Evolutionary conservation across 1,140 invertebrate species (phyloP).

Genomic region (Cydia amplana): DNA sequence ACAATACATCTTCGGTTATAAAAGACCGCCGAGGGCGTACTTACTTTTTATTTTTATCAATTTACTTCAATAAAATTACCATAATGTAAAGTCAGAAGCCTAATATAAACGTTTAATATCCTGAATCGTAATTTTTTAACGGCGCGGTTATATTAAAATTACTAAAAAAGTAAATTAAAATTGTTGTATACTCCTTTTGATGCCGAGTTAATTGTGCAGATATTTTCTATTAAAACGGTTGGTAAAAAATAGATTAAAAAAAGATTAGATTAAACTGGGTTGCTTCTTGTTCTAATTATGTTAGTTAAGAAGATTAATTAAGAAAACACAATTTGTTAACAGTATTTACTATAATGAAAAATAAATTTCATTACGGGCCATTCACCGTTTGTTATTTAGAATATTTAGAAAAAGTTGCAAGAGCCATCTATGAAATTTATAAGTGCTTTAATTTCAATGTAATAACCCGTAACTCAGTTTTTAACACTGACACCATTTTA

Average conservation of each 20-base stretch:
- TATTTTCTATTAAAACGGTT: slow-evolving; percentile 5
- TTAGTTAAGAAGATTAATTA: too few relatives aligned
- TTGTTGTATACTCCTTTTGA: slow-evolving; percentile 11
- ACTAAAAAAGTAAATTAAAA: slow-evolving; percentile 10
- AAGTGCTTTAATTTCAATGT: too few relatives aligned
- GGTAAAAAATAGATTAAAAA: background rate
- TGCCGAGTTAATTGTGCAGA: background rate
- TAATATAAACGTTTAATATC: slow-evolving; percentile 27
- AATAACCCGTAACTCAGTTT: too few relatives aligned
- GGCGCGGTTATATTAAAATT: slow-evolving; percentile 17
- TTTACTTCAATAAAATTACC: slow-evolving; percentile 18
- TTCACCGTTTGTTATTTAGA: too few relatives aligned
- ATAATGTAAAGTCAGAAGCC: background rate
- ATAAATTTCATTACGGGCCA: too few relatives aligned
- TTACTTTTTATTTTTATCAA: background rate
- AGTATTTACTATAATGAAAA: too few relatives aligned
- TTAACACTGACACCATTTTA: too few relatives aligned
- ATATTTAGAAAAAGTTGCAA: too few relatives aligned
- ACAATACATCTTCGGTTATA: background rate
- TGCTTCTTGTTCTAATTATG: background rate
- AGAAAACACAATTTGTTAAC: too few relatives aligned
- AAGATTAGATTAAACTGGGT: background rate
- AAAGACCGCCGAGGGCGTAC: background rate
- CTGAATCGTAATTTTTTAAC: slow-evolving; percentile 17
- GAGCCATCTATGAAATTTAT: too few relatives aligned